phyloP scores from a whole-genome alignment of 2,888 invertebrate species.

The Zygothrica quintamaculata region DNA sequence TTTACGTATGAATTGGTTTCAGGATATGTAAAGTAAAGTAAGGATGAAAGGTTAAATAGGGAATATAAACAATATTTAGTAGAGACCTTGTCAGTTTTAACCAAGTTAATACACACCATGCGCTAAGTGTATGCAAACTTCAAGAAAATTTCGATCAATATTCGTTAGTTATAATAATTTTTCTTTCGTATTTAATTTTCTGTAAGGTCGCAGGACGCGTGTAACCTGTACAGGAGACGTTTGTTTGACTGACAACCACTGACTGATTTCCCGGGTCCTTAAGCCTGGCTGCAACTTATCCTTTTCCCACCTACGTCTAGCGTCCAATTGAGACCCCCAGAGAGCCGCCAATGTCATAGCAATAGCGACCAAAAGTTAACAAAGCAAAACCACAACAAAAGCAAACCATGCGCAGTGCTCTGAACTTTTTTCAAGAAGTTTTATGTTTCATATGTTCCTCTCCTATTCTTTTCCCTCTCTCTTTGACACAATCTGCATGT shows the following conservation, averaged over 20 bases:
- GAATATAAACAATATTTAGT: not conserved
- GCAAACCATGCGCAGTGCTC: constrained; percentile 72
- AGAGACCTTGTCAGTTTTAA: not conserved
- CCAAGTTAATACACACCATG: constrained; percentile 68
- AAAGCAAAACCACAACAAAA: constrained; percentile 78
- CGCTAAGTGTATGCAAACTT: constrained; percentile 37
- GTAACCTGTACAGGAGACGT: constrained; percentile 37
- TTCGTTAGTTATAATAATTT: constrained; percentile 13
- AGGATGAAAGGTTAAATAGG: no score
- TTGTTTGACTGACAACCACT: constrained; percentile 76
- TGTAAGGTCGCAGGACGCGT: constrained; percentile 29
- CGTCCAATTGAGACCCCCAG: constrained; percentile 17
- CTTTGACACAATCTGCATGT: not conserved
- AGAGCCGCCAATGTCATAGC: constrained; percentile 80
- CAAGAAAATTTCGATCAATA: constrained; percentile 50
- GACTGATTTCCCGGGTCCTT: constrained; percentile 67
- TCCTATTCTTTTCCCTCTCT: constrained; percentile 7
- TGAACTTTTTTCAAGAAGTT: constrained; percentile 70
- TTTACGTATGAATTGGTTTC: constrained; percentile 10
- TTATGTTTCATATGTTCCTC: constrained; percentile 45
- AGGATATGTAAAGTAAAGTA: not conserved
- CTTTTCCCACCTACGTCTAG: not conserved
- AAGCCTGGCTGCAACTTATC: constrained; percentile 16
- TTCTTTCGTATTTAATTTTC: not conserved
- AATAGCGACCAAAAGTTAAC: constrained; percentile 80